These are phyloP conservation scores for Junco hyemalis DNA, from an alignment of 2,113 vertebrate species.

Conservation along the genomic window DNA sequence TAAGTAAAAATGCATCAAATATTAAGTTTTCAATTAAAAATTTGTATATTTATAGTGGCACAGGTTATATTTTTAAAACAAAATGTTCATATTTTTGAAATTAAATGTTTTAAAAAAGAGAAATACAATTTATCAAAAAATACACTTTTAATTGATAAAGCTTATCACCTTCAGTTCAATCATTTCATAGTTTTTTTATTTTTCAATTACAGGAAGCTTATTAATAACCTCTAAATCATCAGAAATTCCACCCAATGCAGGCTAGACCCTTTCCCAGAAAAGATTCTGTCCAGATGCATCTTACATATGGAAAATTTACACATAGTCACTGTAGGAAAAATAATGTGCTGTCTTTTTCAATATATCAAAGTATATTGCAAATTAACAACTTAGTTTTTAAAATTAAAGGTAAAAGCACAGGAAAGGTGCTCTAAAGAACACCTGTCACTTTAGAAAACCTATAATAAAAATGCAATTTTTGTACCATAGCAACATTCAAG, in stretches of 20 bases:
- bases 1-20: not conserved
- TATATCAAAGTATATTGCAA: not conserved
- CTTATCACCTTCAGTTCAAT: not conserved
- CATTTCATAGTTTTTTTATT: not conserved
- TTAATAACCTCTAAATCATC: not conserved
- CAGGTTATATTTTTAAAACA: not conserved
- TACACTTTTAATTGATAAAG: not conserved
- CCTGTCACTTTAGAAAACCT: slow-evolving; percentile 19
- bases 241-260: not conserved
- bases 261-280: not conserved
- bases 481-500: not conserved
- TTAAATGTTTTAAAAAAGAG: not conserved
- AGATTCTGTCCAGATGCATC: not conserved
- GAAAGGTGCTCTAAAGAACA: slow-evolving; percentile 15
- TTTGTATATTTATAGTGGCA: not conserved
- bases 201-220: not conserved
- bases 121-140: not conserved
- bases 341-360: not conserved
- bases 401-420: not conserved
- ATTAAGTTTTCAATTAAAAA: not conserved
- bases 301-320: not conserved
- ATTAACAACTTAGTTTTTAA: not conserved
- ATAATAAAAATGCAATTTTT: not conserved
- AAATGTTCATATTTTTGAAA: not conserved
- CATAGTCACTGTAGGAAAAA: not conserved